phyloP scores from a whole-genome alignment of 2,113 vertebrate genomes.

The Microcebus griseorufus region DNA sequence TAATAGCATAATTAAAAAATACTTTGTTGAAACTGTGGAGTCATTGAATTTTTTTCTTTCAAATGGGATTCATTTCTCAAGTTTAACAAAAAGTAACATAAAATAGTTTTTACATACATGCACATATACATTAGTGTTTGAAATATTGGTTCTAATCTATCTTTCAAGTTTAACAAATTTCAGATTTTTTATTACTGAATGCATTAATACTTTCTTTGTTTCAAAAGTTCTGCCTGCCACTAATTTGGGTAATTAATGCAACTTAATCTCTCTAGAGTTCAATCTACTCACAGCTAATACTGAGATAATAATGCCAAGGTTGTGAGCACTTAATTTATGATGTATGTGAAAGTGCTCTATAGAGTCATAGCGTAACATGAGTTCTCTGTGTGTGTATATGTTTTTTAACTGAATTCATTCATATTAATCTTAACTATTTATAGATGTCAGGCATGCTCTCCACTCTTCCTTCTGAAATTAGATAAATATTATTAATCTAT shows the following conservation, averaged over 20 bases:
- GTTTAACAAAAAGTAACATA: background rate
- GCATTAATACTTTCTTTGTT: background rate
- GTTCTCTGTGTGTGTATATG: rapidly evolving
- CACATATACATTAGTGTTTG: background rate
- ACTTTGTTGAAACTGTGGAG: background rate
- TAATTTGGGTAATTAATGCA: background rate
- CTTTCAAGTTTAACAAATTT: background rate
- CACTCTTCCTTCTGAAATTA: background rate
- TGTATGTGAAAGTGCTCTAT: background rate
- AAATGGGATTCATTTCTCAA: background rate
- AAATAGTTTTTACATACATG: background rate
- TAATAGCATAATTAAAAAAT: background rate
- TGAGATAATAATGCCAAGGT: rapidly evolving
- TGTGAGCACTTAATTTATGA: background rate
- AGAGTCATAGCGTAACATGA: too few species aligned
- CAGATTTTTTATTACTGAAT: background rate
- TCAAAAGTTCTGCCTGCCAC: background rate
- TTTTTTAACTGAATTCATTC: background rate
- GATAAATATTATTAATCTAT: background rate
- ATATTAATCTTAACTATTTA: background rate
- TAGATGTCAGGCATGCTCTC: background rate
- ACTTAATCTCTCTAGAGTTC: background rate
- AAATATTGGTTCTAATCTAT: background rate
- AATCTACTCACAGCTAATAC: rapidly evolving
- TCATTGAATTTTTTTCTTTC: background rate